phyloP scores from a whole-genome alignment of 1,140 invertebrate genomes.

The Pogonus chalceus region DNA sequence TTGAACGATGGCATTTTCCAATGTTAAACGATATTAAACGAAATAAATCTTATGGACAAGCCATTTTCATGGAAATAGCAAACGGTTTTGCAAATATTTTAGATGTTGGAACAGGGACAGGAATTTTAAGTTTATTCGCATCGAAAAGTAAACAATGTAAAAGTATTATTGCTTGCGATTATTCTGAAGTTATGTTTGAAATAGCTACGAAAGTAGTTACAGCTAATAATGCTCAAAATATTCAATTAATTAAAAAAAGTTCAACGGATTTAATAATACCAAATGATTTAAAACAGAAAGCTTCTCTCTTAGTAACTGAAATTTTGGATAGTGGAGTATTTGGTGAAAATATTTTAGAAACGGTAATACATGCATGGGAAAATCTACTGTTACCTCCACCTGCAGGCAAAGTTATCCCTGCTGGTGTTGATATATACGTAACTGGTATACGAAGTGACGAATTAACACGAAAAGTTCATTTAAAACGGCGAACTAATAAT shows the following conservation, averaged over 20 bases:
- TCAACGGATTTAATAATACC: constrained; percentile 37
- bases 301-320: constrained; percentile 42
- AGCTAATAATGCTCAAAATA: constrained; percentile 29
- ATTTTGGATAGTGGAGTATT: constrained; percentile 45
- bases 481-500: not conserved
- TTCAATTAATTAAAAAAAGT: constrained; percentile 33
- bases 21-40: constrained; percentile 45
- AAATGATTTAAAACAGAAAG: constrained; percentile 38
- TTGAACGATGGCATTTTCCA: constrained; percentile 47
- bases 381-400: constrained; percentile 26
- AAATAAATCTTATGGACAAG: constrained; percentile 38
- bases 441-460: constrained; percentile 34
- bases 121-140: constrained; percentile 39
- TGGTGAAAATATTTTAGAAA: constrained; percentile 42
- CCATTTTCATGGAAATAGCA: constrained; percentile 35
- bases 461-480: constrained; percentile 17
- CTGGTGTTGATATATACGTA: constrained; percentile 35
- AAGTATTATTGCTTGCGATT: constrained; percentile 40
- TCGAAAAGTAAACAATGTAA: constrained; percentile 29
- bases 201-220: constrained; percentile 34
- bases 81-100: constrained; percentile 34
- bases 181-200: constrained; percentile 37
- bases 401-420: constrained; percentile 35
- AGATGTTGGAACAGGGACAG: constrained; percentile 47
- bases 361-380: constrained; percentile 41